Base-by-base conservation (phyloP, 37 sponge, comb jelly and placozoan species). In the Mnemiopsis leidyi region DNA sequence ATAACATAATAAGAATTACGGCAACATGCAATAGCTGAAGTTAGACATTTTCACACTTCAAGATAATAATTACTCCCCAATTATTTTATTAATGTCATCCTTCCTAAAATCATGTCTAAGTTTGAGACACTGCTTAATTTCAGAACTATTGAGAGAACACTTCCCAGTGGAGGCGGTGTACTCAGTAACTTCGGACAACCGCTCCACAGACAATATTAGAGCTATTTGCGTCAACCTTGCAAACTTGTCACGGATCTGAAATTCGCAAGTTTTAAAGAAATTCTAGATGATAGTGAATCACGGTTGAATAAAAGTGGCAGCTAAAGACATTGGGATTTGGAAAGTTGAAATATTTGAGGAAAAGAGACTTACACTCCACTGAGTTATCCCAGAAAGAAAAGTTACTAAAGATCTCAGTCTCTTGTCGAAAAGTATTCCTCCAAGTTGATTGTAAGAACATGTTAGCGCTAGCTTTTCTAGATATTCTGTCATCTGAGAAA, bases 361-460 rank as follows among this genome's bases (percentile, higher is more conserved):
- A n/a, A n/a, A n/a, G n/a, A n/a, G n/a, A 69, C 79, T 77, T 1
- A 85, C 90, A 85, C 90, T 85, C 90, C 90, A 85, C 35, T 85
- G 21, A 1, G 90, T 85, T 9, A 85, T 85, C 16, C 61, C 40
- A 23, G 90, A 85, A 7, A 85, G 48, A 21, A 36, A 85, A 3
- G 61, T 85, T 1, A 85, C 90, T 33, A 85, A 33, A 3, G 90
- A 40, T 40, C 90, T 35, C 48, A 85, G 48, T 40, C 90, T 38
- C 90, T 85, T 85, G 23, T 85, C 90, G 5, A 85, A 25, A 3
- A 85, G 61, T 38, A 85, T 16, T 18, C 90, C 90, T 29, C 90
- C 90, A 1, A 85, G 48, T 39, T 85, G 90, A 40, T 40, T 40
- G 29, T 40, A 85, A n/a, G 90, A 85, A 23, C 90, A 85, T 0